Evolutionary conservation across 2,888 invertebrate species (phyloP).

Genomic region (Acanthopleura granulata): DNA sequence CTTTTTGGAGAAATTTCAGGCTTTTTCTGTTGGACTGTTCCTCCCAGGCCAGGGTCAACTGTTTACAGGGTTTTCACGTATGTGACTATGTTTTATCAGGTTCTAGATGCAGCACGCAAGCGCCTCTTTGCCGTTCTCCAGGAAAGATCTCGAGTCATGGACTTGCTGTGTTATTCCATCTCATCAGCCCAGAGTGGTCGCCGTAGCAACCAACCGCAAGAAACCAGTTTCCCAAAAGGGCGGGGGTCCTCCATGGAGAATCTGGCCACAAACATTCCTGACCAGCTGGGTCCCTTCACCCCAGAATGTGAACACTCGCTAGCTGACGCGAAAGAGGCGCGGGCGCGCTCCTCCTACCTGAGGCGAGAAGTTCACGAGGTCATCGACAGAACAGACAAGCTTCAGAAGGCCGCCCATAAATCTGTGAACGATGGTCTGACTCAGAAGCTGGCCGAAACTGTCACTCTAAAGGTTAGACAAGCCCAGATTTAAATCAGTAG

Average conservation of each 20-base stretch:
- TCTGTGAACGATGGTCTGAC: slow-evolving; percentile 67
- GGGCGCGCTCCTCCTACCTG: slow-evolving; percentile 51
- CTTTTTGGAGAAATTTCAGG: too few relatives aligned
- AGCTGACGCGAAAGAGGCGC: slow-evolving; percentile 59
- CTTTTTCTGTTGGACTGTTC: too few relatives aligned
- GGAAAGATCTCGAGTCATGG: slow-evolving; percentile 66
- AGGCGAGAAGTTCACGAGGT: slow-evolving; percentile 54
- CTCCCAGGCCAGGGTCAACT: too few relatives aligned
- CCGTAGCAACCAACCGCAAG: neutral
- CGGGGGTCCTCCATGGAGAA: neutral
- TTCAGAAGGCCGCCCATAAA: slow-evolving; percentile 63
- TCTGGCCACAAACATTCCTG: slow-evolving; percentile 31
- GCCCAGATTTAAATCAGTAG: neutral
- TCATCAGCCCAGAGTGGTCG: slow-evolving; percentile 43
- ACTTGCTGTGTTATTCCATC: slow-evolving; percentile 64
- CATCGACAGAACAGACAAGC: slow-evolving; percentile 56
- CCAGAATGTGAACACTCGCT: slow-evolving; percentile 64
- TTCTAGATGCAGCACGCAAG: slow-evolving; percentile 60
- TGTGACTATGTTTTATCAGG: slow-evolving; percentile 33
- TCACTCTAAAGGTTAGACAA: slow-evolving; percentile 61
- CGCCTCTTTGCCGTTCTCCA: slow-evolving; percentile 60
- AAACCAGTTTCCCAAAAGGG: neutral
- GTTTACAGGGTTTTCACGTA: neutral
- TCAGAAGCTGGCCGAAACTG: slow-evolving; percentile 65
- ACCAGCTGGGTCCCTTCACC: slow-evolving; percentile 65